Conservation (phyloP, 2,797 vertebrate genomes). For the Tachyglossus aculeatus region DNA sequence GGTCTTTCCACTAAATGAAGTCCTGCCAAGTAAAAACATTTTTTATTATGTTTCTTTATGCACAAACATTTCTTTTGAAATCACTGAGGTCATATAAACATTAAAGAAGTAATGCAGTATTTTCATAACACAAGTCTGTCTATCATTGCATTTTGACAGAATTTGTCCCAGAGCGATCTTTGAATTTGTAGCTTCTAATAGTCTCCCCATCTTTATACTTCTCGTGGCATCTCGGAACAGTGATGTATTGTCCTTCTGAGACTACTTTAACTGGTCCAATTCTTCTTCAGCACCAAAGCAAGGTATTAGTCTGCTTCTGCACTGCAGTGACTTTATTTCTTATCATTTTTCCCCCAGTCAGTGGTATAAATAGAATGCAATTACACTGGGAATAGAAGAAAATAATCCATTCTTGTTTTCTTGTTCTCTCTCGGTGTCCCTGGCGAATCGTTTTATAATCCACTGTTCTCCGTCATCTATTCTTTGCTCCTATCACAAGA, state of each 20-base stretch:
- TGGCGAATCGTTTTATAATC: conserved; percentile 17
- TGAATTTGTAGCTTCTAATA: conserved; percentile 45
- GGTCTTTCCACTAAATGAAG: conserved; percentile 57
- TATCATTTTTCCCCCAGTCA: conserved; percentile 5
- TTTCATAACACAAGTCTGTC: conserved; percentile 54
- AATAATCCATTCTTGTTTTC: conserved; percentile 22
- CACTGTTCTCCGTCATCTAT: not conserved
- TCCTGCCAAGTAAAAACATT: conserved; percentile 56
- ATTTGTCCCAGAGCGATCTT: conserved; percentile 60
- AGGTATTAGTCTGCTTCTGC: conserved; percentile 38
- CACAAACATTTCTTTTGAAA: conserved; percentile 65
- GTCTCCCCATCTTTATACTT: conserved; percentile 41
- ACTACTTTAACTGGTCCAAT: conserved; percentile 20
- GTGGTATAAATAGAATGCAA: conserved; percentile 28
- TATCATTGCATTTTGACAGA: conserved; percentile 55
- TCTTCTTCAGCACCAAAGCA: conserved; percentile 22
- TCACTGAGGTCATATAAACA: conserved; percentile 61
- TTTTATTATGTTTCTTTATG: conserved; percentile 63
- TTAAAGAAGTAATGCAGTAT: conserved; percentile 58
- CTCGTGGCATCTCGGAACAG: conserved; percentile 35
- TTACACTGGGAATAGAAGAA: conserved; percentile 17
- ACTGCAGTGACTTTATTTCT: conserved; percentile 45
- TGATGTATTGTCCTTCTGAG: conserved; percentile 36
- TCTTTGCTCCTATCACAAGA: not conserved
- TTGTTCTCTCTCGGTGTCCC: conserved; percentile 6